A percentile compares a stretch with the other conserved stretches of the same genome.
Conservation (phyloP, 2,888 invertebrate genomes). For the Ophion ventricosus region DNA sequence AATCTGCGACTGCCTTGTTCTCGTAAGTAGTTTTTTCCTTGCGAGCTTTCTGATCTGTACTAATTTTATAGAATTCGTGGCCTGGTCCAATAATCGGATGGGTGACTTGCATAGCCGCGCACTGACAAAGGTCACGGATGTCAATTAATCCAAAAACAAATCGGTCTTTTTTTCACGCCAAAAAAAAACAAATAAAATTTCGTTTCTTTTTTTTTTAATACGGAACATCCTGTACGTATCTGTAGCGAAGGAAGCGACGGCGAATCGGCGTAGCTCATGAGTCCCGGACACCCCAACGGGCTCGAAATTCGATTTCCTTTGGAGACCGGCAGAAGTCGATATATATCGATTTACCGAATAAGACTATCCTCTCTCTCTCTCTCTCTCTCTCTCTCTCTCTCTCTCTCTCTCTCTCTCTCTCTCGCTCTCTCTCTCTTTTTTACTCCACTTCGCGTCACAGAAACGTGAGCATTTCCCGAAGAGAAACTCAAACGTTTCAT, state of each 20-base stretch:
- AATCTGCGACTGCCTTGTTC: neutral
- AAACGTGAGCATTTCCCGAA: constrained; percentile 28
- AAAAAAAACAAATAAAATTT: neutral
- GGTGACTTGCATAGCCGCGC: neutral
- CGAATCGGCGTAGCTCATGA: constrained; percentile 50
- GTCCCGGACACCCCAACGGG: constrained; percentile 45
- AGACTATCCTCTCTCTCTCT: constrained; percentile 29
- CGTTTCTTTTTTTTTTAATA: neutral
- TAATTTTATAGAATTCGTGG: neutral
- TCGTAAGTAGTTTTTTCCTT: neutral
- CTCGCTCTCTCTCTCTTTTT: neutral
- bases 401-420: constrained; percentile 1
- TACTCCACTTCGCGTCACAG: constrained; percentile 10
- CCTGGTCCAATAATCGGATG: neutral
- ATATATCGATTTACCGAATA: constrained; percentile 46
- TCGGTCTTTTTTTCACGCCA: neutral
- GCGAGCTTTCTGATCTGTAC: neutral
- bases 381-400: neutral
- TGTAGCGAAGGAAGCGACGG: constrained; percentile 15
- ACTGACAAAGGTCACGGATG: neutral
- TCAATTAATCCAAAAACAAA: neutral
- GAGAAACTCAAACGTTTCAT: constrained; percentile 34
- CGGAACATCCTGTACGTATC: constrained; percentile 6
- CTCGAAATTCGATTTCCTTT: constrained; percentile 62
- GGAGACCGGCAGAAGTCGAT: constrained; percentile 49